Base-by-base conservation (phyloP, 1,140 invertebrate genomes). In the Ips typographus region DNA sequence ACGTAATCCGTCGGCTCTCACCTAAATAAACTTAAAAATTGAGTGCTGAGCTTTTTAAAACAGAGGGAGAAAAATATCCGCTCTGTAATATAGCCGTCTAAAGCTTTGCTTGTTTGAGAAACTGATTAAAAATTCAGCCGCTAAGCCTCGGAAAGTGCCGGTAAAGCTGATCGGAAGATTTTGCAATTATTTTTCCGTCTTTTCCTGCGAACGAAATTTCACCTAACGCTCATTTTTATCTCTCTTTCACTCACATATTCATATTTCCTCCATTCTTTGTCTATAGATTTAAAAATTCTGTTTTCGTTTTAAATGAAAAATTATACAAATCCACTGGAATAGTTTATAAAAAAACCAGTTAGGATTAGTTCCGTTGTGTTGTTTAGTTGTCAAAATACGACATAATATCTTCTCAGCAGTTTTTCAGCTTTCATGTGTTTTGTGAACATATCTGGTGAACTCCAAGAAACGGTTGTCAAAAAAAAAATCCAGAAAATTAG, bases 121-220 rank as follows among this genome's bases (percentile, higher is more conserved):
- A 68, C 75, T 76, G 75, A 76, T 76, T 76, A 76, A 76, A 74
- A 76, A 76, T 76, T 76, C 73, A 71, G 72, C 71, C 71, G 72
- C 69, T 76, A 76, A 76, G 75, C 75, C 72, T 59, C 57, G 71
- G 71, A 72, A 75, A 76, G 74, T 76, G 74, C 65, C 70, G 68
- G 71, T 62, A 76, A 73, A 74, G 66, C 73, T 69, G 73, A 76
- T 72, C 74, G 71, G 66, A 74, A 74, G 73, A 76, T 74, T 76
- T 73, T 53, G 70, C 74, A 76, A 76, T 74, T 76, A 76, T 76
- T 76, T 65, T 76, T 74, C 66, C 64, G 68, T 73, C 73, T 73
- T 73, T 72, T 72, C 47, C 44, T 71, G 40, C 38, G 39, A 42
- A 60, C 47, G 22, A 38, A 60, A 60, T 60, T 57, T 40, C 67